phyloP scores from a whole-genome alignment of 2,113 vertebrate species.

The Nannobrachium achirus region DNA sequence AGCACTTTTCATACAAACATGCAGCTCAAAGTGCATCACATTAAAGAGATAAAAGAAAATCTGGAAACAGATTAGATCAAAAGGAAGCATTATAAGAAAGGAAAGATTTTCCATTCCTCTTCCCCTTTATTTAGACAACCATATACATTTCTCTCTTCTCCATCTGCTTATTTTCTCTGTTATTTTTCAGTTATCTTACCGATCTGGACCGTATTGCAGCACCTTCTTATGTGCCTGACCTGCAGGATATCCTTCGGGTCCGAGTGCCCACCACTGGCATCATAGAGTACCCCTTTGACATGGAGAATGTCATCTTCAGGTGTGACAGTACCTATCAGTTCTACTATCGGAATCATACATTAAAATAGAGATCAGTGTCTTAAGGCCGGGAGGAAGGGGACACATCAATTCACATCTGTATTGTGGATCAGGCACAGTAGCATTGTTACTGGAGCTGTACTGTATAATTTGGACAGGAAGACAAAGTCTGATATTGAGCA shows the following conservation, averaged over 20 bases:
- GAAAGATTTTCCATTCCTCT: no score
- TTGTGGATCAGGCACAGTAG: background rate
- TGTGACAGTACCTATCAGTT: slow-evolving; percentile 53
- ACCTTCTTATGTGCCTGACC: slow-evolving; percentile 65
- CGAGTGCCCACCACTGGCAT: slow-evolving; percentile 83
- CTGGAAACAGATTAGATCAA: no score
- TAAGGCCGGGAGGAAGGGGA: background rate
- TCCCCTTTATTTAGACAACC: background rate
- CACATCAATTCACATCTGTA: background rate
- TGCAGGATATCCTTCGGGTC: slow-evolving; percentile 72
- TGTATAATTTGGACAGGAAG: no score
- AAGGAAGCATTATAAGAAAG: no score
- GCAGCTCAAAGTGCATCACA: no score
- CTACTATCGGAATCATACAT: background rate
- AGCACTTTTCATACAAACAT: no score
- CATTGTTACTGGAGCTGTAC: background rate
- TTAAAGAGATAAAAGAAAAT: no score
- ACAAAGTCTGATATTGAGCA: no score
- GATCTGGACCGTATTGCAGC: slow-evolving; percentile 73
- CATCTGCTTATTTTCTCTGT: background rate
- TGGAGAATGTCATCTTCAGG: slow-evolving; percentile 99
- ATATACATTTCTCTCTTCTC: background rate
- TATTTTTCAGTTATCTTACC: slow-evolving; percentile 66
- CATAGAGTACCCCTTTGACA: slow-evolving; percentile 93
- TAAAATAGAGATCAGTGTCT: background rate